phyloP scores from a whole-genome alignment of 2,797 vertebrate species.

The Acipenser ruthenus region DNA sequence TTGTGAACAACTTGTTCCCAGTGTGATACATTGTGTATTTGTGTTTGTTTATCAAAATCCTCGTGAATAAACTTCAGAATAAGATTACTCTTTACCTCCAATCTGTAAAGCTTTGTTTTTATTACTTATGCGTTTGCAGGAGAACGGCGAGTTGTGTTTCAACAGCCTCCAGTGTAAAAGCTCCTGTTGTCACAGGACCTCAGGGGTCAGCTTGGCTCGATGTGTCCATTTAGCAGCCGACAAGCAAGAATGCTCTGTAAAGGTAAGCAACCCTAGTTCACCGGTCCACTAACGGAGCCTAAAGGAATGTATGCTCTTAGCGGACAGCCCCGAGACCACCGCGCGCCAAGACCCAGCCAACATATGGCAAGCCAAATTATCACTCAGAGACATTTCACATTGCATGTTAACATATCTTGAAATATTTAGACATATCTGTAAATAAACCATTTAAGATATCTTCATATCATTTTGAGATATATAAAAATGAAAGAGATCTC shows the following conservation, averaged over 20 bases:
- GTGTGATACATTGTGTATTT: not conserved
- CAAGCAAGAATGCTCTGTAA: conserved; percentile 45
- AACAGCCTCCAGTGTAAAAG: conserved; percentile 59
- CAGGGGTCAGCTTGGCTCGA: conserved; percentile 41
- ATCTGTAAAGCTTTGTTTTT: not conserved
- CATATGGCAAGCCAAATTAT: too few relatives aligned
- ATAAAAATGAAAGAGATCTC: too few relatives aligned
- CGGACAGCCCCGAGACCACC: not conserved
- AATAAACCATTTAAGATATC: too few relatives aligned
- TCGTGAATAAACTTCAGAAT: not conserved
- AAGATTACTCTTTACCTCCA: not conserved
- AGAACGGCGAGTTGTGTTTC: conserved; percentile 50
- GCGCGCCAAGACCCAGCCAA: too few relatives aligned
- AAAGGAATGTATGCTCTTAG: too few relatives aligned
- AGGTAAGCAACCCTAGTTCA: conserved; percentile 32
- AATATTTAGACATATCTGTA: too few relatives aligned
- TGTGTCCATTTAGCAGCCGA: conserved; percentile 44
- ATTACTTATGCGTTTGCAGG: conserved; percentile 31
- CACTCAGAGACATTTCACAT: too few relatives aligned
- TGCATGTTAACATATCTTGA: too few relatives aligned
- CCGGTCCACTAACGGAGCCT: too few relatives aligned
- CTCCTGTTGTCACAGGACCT: conserved; percentile 36
- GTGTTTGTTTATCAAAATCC: not conserved
- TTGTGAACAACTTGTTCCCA: not conserved
- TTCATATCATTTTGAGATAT: too few relatives aligned